phyloP scores from a whole-genome alignment of 2,797 vertebrate genomes.

The Anas acuta region DNA sequence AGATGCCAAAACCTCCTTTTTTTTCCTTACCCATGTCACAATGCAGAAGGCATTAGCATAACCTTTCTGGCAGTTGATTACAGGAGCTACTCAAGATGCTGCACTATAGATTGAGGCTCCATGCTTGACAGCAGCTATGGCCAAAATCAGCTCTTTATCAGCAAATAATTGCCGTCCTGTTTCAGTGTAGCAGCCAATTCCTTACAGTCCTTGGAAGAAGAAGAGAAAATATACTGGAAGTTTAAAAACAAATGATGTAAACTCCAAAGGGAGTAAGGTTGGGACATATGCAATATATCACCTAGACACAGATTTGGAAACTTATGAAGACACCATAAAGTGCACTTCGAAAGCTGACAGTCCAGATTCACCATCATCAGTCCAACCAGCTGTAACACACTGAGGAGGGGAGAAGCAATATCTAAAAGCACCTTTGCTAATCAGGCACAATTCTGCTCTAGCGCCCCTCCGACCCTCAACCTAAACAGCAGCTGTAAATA shows the following conservation, averaged over 20 bases:
- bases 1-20: background rate
- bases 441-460: slow-evolving; percentile 5
- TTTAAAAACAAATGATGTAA: slow-evolving; percentile 82
- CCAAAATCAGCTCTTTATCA: slow-evolving; percentile 53
- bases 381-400: slow-evolving; percentile 43
- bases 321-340: slow-evolving; percentile 46
- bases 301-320: slow-evolving; percentile 71
- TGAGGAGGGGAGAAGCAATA: background rate
- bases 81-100: background rate
- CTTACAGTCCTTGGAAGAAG: slow-evolving; percentile 69
- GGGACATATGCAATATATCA: slow-evolving; percentile 63
- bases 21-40: fast-evolving
- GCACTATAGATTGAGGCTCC: background rate
- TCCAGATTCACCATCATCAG: slow-evolving; percentile 26
- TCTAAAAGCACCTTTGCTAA: background rate
- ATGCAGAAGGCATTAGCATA: background rate
- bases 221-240: slow-evolving; percentile 65
- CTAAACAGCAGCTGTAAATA: background rate
- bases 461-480: background rate
- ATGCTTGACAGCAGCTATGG: background rate
- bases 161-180: slow-evolving; percentile 53
- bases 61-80: background rate
- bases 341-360: slow-evolving; percentile 65
- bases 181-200: slow-evolving; percentile 73
- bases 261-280: slow-evolving; percentile 66